A percentile compares a stretch with the other conserved stretches of the same genome.
Conservation (phyloP, 2,797 vertebrate genomes). For the Picus viridis region DNA sequence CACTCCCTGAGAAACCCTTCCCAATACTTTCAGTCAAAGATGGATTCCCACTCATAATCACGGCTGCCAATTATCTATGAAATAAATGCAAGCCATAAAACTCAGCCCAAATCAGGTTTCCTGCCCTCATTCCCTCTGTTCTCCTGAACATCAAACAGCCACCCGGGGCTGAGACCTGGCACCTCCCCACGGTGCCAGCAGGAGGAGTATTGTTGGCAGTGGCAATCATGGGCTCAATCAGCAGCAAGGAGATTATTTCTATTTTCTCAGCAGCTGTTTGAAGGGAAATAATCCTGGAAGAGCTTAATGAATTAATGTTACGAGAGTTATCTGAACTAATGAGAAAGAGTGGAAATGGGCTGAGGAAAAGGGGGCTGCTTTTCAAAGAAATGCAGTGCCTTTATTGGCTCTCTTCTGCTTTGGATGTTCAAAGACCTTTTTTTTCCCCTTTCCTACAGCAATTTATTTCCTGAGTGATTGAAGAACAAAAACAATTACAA, state of each 20-base stretch:
- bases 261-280: conserved; percentile 52
- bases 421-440: conserved; percentile 40
- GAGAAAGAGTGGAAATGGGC: conserved; percentile 13
- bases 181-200: background rate
- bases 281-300: conserved; percentile 40
- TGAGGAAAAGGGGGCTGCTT: background rate
- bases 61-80: background rate
- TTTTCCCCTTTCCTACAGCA: background rate
- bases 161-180: background rate
- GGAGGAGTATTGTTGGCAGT: background rate
- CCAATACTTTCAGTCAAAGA: background rate
- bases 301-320: conserved; percentile 39
- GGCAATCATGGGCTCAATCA: background rate
- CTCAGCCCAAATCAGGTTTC: background rate
- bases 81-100: background rate
- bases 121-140: conserved; percentile 16
- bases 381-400: conserved; percentile 34
- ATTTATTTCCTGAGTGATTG: conserved; percentile 51
- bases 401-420: conserved; percentile 48
- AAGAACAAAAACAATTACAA: conserved; percentile 68
- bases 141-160: background rate
- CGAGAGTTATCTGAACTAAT: conserved; percentile 39
- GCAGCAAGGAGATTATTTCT: background rate
- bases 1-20: background rate
- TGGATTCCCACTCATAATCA: background rate